Evolutionary conservation across 2,888 invertebrate species (phyloP).

Genomic region (Diarsia rubi): DNA sequence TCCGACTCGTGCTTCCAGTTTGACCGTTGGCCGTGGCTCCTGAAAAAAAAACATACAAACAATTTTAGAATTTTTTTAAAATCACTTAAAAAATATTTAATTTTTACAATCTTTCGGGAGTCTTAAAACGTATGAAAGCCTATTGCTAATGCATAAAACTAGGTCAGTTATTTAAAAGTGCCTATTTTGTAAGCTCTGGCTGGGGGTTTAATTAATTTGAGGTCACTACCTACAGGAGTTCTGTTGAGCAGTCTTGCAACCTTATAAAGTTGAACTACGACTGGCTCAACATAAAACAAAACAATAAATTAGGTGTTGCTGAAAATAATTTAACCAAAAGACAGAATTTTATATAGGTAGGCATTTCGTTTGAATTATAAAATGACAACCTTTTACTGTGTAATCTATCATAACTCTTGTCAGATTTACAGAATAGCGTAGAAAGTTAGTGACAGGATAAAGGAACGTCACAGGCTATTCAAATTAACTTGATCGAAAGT

Average conservation of each 20-base stretch:
- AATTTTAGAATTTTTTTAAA: no score
- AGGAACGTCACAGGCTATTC: slow-evolving; percentile 49
- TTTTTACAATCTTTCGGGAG: no score
- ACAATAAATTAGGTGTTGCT: background rate
- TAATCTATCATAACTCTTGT: slow-evolving; percentile 17
- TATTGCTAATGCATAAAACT: background rate
- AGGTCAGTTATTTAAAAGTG: background rate
- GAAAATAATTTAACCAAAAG: background rate
- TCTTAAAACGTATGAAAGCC: background rate
- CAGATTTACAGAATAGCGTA: slow-evolving; percentile 19
- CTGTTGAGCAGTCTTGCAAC: no score
- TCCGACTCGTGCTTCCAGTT: slow-evolving; percentile 53
- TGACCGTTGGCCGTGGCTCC: slow-evolving; percentile 28
- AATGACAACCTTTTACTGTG: background rate
- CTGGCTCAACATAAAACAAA: no score
- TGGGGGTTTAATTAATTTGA: no score
- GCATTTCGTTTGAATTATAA: background rate
- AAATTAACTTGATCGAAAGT: slow-evolving; percentile 61
- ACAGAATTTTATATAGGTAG: background rate
- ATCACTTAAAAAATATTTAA: no score
- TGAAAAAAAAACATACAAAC: slow-evolving; percentile 26
- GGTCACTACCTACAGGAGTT: no score
- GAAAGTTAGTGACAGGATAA: slow-evolving; percentile 56
- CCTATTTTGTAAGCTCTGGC: no score
- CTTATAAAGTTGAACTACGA: no score